These are phyloP conservation scores for Mormyrus lacerda DNA, from an alignment of 2,113 vertebrate genomes.

Conservation along the genomic window DNA sequence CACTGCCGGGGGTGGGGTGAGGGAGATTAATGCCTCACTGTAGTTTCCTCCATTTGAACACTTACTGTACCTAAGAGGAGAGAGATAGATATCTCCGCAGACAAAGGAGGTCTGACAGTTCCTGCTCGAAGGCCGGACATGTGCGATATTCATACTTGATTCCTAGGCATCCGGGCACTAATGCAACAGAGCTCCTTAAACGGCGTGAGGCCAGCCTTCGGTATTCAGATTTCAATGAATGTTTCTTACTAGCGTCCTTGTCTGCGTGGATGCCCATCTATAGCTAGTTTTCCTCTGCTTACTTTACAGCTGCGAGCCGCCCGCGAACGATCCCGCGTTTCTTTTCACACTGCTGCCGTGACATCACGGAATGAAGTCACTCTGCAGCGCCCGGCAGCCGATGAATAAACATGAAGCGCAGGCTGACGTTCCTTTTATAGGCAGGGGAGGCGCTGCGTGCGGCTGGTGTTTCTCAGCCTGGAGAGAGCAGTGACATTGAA, in stretches of 20 bases:
- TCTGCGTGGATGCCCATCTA: neutral
- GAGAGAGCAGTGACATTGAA: neutral
- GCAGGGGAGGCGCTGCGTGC: neutral
- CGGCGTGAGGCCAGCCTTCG: neutral
- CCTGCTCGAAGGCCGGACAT: neutral
- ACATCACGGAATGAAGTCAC: neutral
- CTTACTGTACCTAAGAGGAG: neutral
- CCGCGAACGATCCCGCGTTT: neutral
- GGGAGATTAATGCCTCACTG: neutral
- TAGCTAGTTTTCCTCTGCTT: neutral
- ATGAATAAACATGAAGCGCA: slow-evolving; percentile 15
- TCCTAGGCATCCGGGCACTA: neutral
- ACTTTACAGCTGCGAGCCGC: neutral
- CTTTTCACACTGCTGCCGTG: neutral
- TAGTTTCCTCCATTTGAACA: neutral
- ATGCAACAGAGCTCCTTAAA: neutral
- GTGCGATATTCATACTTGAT: neutral
- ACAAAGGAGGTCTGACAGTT: neutral
- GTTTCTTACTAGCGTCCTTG: neutral
- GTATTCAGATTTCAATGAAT: neutral
- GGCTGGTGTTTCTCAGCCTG: neutral
- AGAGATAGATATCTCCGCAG: neutral
- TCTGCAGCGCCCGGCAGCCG: neutral
- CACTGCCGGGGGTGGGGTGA: slow-evolving; percentile 42
- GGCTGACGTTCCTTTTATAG: neutral